Evolutionary conservation across 2,113 vertebrate genomes (phyloP).

Genomic region (Cyprinodon brontotheroides): DNA sequence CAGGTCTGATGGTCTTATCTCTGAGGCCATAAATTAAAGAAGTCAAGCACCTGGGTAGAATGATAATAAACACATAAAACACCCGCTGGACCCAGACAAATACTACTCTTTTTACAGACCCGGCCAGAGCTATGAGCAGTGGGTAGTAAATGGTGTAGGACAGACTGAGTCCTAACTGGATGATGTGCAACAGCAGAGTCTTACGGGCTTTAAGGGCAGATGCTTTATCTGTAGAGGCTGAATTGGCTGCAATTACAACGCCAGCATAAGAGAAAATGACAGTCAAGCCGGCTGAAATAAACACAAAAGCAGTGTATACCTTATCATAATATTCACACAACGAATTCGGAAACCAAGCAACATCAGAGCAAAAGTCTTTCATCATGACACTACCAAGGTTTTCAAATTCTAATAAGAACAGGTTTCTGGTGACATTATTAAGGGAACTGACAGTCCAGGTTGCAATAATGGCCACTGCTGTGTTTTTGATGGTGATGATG

Average conservation of each 20-base stretch:
- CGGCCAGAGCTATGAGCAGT: neutral
- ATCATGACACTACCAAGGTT: constrained; percentile 15
- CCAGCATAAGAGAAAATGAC: constrained; percentile 55
- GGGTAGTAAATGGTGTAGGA: neutral
- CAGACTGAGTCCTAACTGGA: constrained; percentile 15
- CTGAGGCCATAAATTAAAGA: constrained; percentile 58
- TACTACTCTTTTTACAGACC: neutral
- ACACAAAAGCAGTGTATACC: constrained; percentile 30
- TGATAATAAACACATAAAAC: constrained; percentile 15
- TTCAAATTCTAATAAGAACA: constrained; percentile 28
- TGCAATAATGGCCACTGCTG: constrained; percentile 24
- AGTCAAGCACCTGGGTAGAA: constrained; percentile 50
- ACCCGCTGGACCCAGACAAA: neutral
- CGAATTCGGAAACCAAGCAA: neutral
- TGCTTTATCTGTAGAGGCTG: constrained; percentile 58
- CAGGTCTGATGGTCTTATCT: constrained; percentile 49
- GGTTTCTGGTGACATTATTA: constrained; percentile 5
- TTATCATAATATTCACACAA: constrained; percentile 17
- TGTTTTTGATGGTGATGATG: constrained; percentile 60
- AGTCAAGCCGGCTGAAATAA: constrained; percentile 40
- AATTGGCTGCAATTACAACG: constrained; percentile 63
- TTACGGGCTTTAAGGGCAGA: constrained; percentile 57
- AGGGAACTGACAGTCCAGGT: constrained; percentile 54
- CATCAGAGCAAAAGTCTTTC: constrained; percentile 16
- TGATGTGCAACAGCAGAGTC: constrained; percentile 63